Percentiles rank a stretch among this genome's conserved stretches.
Evolutionary conservation across 2,888 invertebrate genomes (phyloP).

Genomic region (Tolmerus cingulatus): DNA sequence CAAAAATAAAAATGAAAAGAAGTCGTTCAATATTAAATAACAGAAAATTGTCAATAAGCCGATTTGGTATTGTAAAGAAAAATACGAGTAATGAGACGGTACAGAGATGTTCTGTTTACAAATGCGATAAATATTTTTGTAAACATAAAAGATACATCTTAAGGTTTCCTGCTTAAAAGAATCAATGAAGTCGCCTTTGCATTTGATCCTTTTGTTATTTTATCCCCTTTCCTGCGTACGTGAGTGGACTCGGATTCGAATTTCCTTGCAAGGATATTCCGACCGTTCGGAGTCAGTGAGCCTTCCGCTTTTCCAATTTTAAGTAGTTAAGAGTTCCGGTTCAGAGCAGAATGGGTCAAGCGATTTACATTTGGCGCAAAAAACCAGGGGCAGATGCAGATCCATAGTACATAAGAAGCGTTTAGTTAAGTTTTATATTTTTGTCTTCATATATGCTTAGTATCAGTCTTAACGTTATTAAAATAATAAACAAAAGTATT

Average conservation of each 20-base stretch:
- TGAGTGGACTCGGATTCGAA: neutral
- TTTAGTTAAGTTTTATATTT: neutral
- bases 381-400: neutral
- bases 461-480: too few species aligned
- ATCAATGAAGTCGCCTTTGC: neutral
- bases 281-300: neutral
- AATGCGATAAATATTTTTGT: slow-evolving; percentile 33
- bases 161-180: slow-evolving; percentile 12
- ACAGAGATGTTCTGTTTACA: neutral
- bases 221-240: slow-evolving; percentile 2
- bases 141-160: neutral
- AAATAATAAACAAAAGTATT: too few species aligned
- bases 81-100: neutral
- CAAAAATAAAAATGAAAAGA: neutral
- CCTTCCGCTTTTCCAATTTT: neutral
- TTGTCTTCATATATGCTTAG: neutral
- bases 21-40: neutral
- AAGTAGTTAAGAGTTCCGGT: slow-evolving; percentile 11
- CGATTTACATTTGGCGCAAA: neutral
- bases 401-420: neutral
- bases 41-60: neutral
- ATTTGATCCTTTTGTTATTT: slow-evolving; percentile 1
- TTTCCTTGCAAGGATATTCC: neutral
- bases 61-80: neutral
- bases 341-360: neutral